Conservation (phyloP, 2,797 vertebrate species). For the Pangasius mekongensis region DNA sequence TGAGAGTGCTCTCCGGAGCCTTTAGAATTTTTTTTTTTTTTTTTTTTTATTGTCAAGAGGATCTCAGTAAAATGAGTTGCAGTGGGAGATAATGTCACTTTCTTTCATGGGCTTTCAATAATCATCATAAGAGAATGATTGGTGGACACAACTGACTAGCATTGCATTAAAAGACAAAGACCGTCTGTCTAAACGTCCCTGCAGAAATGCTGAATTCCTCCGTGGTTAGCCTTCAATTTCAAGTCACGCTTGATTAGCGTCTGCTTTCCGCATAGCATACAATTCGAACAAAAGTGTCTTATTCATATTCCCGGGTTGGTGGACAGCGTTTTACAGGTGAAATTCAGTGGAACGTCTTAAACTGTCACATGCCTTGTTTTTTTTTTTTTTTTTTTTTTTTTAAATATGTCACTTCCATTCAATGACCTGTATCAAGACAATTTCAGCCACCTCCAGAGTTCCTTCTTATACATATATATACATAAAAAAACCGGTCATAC, state of each 20-base stretch:
- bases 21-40: background rate
- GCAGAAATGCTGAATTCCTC: conserved; percentile 50
- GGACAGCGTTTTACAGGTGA: background rate
- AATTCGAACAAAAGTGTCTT: conserved; percentile 1
- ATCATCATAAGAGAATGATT: conserved; percentile 53
- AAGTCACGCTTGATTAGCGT: conserved; percentile 55
- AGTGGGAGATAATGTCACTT: conserved; percentile 46
- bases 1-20: conserved; percentile 40
- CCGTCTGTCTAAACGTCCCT: conserved; percentile 53
- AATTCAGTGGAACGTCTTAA: background rate
- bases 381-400: background rate
- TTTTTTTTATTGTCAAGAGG: conserved; percentile 45
- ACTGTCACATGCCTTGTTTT: background rate
- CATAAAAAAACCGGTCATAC: too few relatives aligned
- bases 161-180: conserved; percentile 50
- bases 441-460: background rate
- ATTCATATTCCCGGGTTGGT: background rate
- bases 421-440: background rate
- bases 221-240: conserved; percentile 56
- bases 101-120: conserved; percentile 51
- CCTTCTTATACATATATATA: background rate
- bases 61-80: conserved; percentile 54
- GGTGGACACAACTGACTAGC: conserved; percentile 55
- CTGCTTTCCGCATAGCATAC: conserved; percentile 24
- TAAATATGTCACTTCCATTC: background rate